Percentiles rank a stretch among this genome's conserved stretches.
These are phyloP conservation scores for Ahaetulla prasina DNA, from an alignment of 2,113 vertebrate genomes.

Conservation along the genomic window DNA sequence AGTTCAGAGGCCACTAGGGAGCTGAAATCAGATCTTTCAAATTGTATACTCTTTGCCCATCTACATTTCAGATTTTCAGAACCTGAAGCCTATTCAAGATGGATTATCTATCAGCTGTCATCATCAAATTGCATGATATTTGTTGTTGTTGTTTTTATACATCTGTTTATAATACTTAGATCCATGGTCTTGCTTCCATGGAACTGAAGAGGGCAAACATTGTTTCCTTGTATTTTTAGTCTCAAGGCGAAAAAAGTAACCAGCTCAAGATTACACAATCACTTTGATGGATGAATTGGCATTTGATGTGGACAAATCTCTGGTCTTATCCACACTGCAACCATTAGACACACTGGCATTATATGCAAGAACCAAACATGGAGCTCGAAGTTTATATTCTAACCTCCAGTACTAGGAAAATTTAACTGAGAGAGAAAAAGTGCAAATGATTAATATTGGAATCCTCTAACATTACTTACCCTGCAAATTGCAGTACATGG, in stretches of 20 bases:
- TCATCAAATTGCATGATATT: neutral
- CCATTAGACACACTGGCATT: neutral
- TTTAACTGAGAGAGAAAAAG: too few relatives aligned
- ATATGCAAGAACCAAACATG: neutral
- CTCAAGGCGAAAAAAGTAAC: neutral
- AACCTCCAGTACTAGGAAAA: neutral
- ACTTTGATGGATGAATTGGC: neutral
- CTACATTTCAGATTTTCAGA: neutral
- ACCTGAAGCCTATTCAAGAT: neutral
- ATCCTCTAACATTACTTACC: neutral
- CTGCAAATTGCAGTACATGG: neutral
- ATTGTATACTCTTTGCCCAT: neutral
- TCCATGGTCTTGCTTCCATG: neutral
- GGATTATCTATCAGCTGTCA: neutral
- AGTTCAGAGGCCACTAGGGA: neutral
- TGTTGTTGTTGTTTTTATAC: neutral
- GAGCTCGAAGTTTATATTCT: neutral
- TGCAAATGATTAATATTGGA: neutral
- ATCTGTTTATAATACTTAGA: neutral
- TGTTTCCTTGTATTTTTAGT: neutral
- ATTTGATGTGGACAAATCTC: neutral
- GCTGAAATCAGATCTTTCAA: neutral
- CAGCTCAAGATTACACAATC: neutral
- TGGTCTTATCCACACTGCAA: neutral
- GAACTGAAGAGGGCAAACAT: neutral